Evolutionary conservation across 2,888 invertebrate genomes (phyloP).

Genomic region (Andrena minutula): DNA sequence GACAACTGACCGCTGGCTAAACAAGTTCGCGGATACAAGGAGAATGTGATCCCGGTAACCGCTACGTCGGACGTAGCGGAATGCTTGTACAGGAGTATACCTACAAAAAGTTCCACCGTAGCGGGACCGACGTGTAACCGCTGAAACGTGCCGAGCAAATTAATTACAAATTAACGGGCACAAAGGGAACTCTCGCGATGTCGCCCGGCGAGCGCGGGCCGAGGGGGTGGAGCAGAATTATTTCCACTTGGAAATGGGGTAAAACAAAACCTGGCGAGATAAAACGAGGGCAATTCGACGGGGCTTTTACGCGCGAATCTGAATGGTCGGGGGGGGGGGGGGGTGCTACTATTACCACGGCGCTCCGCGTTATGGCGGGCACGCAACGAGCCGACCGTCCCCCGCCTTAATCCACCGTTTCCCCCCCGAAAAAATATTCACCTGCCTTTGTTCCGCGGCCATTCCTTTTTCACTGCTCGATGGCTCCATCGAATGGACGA

Average conservation of each 20-base stretch:
- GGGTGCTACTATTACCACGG: conserved; percentile 18
- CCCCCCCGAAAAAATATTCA: conserved; percentile 14
- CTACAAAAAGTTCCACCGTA: conserved; percentile 6
- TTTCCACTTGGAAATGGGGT: conserved; percentile 16
- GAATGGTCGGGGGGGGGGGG: conserved; percentile 16
- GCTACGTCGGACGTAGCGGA: not conserved
- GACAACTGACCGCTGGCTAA: no score
- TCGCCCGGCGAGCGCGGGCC: not conserved
- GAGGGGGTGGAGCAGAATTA: conserved; percentile 6
- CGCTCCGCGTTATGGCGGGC: conserved; percentile 22
- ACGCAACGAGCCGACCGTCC: conserved; percentile 11
- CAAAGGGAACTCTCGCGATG: not conserved
- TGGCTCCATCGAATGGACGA: conserved; percentile 45
- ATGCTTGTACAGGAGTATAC: not conserved
- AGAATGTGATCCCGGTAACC: not conserved
- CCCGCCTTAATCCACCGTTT: conserved; percentile 26
- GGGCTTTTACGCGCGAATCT: conserved; percentile 42
- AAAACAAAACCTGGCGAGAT: conserved; percentile 5
- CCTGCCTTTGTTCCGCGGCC: conserved; percentile 6
- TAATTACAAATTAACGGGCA: conserved; percentile 49
- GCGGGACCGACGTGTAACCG: conserved; percentile 21
- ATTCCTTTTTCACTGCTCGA: conserved; percentile 18
- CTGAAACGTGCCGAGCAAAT: conserved; percentile 23
- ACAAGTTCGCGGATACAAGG: no score
- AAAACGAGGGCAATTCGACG: conserved; percentile 43